A percentile compares a stretch with the other conserved stretches of the same genome.
These are phyloP conservation scores for Protula sp. DNA, from an alignment of 2,888 invertebrate species.

Conservation along the genomic window DNA sequence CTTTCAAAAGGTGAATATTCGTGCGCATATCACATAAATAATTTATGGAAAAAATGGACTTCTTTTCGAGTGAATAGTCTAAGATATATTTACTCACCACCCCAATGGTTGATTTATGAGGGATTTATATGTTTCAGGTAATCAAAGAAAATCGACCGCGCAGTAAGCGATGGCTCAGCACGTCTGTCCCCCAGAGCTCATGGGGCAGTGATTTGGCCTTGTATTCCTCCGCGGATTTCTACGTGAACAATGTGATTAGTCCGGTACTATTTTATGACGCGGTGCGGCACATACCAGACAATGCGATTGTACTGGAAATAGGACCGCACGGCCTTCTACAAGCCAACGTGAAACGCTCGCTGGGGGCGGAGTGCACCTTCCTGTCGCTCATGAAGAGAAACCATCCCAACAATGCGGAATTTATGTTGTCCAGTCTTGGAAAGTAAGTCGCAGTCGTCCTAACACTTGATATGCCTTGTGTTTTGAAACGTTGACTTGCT, in stretches of 20 bases:
- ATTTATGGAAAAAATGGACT: no score
- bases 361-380: conserved; percentile 66
- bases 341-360: conserved; percentile 77
- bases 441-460: conserved; percentile 56
- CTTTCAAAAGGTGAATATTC: no score
- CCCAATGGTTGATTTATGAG: no score
- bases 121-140: no score
- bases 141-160: conserved; percentile 87
- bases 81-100: no score
- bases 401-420: conserved; percentile 66
- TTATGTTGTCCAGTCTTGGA: conserved; percentile 72
- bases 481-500: no score
- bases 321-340: conserved; percentile 84
- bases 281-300: conserved; percentile 71
- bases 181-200: conserved; percentile 66
- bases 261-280: conserved; percentile 86
- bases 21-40: no score
- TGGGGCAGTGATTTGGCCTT: conserved; percentile 73
- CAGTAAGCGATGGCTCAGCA: conserved; percentile 78
- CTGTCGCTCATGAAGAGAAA: conserved; percentile 76
- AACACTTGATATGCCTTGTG: neutral
- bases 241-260: conserved; percentile 84
- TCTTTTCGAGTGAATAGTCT: no score
- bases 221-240: conserved; percentile 80
- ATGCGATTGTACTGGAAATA: conserved; percentile 78